Base-by-base conservation (phyloP, 2,888 invertebrate species). In the Fragum sueziense region DNA sequence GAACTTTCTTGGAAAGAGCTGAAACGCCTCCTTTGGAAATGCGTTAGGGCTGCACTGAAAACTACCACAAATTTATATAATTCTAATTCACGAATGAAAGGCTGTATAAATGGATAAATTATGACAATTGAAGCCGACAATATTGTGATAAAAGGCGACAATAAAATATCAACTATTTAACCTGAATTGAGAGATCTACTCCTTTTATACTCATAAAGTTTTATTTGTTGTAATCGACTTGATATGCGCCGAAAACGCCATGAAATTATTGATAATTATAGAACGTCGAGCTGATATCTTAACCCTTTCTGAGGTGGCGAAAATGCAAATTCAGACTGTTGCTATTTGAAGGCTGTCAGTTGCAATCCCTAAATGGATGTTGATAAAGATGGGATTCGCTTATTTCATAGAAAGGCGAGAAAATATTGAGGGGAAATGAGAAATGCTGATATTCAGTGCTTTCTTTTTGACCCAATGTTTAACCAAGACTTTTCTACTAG, bases 121-220 rank as follows among this genome's bases (percentile, higher is more conserved):
- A 65, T 65, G 41, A 41, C 65, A 41, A 22, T 41, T 65, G 37
- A 65, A 41, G 31, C 25, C 22, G 20, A 65, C 25, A 33, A 20
- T 37, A 41, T 37, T 27, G 65, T 9, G 41, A 65, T 65, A 34
- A 65, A 65, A 65, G 65, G 41, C 25, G 34, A 65, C 65, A 65
- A 65, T 65, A 65, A 65, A 65, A 41, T 65, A 65, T 41, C 65
- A 65, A 41, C 65, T 34, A 65, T 65, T 65, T 37, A 41, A 65
- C 65, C 22, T 29, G 41, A 65, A 25, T 41, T 65, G 41, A 65
- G 41, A 65, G 65, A 65, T 65, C 65, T 65, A 65, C 41, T 6
- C 29, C 11, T 65, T 37, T 65, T 37, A 41, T 65, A 22, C 41
- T 65, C 65, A 41, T 65, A 65, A 65, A 65, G 65, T 65, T 65